Percentiles rank a stretch among this genome's conserved stretches.
phyloP scores from a whole-genome alignment of 2,797 vertebrate species.

The Chrysocyon brachyurus region DNA sequence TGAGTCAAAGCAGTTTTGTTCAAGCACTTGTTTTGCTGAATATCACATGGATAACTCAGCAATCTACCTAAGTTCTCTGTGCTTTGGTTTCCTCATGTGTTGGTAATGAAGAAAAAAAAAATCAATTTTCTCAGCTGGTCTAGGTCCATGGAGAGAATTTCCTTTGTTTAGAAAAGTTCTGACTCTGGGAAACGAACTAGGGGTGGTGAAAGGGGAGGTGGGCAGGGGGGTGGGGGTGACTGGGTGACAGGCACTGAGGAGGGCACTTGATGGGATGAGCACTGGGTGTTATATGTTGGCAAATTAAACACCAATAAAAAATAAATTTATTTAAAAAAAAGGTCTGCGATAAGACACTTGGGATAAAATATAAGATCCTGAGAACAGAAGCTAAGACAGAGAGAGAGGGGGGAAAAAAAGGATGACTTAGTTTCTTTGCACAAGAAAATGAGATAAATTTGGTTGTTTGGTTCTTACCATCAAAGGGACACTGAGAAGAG shows the following conservation, averaged over 20 bases:
- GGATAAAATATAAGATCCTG: background rate
- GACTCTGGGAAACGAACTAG: too few species aligned
- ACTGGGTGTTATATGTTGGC: too few species aligned
- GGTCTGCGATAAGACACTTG: background rate
- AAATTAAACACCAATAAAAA: too few species aligned
- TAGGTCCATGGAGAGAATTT: background rate
- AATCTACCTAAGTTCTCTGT: background rate
- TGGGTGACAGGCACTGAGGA: too few species aligned
- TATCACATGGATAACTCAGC: background rate
- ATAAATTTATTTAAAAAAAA: background rate
- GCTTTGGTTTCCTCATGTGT: background rate
- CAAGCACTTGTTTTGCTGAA: background rate
- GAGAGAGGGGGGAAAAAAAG: background rate
- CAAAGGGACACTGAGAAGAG: background rate
- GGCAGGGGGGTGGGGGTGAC: too few species aligned
- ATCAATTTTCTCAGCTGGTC: background rate
- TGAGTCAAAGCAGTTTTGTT: background rate
- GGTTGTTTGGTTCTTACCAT: background rate
- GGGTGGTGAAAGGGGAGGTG: too few species aligned
- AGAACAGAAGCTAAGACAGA: background rate
- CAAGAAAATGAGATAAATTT: background rate
- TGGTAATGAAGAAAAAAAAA: conserved; percentile 26
- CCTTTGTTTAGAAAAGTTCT: conserved; percentile 47
- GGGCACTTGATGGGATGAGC: too few species aligned
- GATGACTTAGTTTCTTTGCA: background rate